Evolutionary conservation across 2,797 vertebrate species (phyloP).

Genomic region (Anas bahamensis): DNA sequence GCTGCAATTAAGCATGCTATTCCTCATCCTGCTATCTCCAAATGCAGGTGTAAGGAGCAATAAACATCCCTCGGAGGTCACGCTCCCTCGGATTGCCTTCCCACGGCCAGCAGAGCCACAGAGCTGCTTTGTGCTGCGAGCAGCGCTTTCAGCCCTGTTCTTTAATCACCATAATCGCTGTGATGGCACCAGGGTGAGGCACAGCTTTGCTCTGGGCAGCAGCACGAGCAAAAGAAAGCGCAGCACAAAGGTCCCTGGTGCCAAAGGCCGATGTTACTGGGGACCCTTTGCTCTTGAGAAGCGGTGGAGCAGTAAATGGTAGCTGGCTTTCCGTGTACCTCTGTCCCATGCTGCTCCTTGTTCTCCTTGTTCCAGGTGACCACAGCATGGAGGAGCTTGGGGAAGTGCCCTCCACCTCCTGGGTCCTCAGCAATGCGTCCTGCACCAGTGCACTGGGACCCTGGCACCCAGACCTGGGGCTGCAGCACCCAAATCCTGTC

Average conservation of each 20-base stretch:
- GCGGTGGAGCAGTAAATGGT: neutral
- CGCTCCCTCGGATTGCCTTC: slow-evolving; percentile 58
- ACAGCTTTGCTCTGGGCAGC: neutral
- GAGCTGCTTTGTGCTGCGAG: neutral
- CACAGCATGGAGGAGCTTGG: neutral
- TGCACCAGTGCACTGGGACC: neutral
- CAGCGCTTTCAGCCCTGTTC: neutral
- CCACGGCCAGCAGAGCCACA: slow-evolving; percentile 57
- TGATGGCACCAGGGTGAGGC: slow-evolving; percentile 19
- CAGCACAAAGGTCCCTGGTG: neutral
- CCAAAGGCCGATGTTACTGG: neutral
- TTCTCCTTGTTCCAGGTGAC: neutral
- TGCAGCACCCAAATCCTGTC: neutral
- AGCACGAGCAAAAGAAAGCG: neutral
- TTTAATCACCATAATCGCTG: slow-evolving; percentile 34
- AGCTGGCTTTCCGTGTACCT: neutral
- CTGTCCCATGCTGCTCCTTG: neutral
- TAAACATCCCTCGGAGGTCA: slow-evolving; percentile 33
- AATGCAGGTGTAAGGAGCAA: neutral
- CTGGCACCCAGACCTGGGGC: neutral
- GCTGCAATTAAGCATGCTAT: slow-evolving; percentile 49
- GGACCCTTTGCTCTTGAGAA: neutral
- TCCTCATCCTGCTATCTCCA: slow-evolving; percentile 1
- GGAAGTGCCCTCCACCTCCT: slow-evolving; percentile 10
- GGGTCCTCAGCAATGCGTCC: neutral